Base-by-base conservation (phyloP, 2,797 vertebrate species). In the Leptoclinus maculatus region DNA sequence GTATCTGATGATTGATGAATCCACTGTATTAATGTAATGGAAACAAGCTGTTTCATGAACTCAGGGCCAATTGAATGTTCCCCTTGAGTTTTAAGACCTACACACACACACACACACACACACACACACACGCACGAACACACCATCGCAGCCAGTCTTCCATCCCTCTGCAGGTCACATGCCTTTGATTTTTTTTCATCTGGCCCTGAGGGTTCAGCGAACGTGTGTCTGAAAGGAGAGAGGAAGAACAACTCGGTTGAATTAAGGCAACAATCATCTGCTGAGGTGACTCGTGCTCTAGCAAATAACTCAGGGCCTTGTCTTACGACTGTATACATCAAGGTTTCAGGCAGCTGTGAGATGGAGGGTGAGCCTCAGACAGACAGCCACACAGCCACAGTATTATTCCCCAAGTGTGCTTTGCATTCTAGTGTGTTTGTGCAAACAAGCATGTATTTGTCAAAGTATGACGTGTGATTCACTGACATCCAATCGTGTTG, bases 141-240 rank as follows among this genome's bases (percentile, higher is more conserved):
- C 49, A 59, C 29, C 27, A 34, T 38, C 12, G 5, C 43, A n/a
- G 36, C 47, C 66, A 29, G 38, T 66, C 36, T 63, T 64, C 62
- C 34, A 70, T 71, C 70, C 70, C 68, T 74, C 53, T 56, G 58
- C 12, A 16, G 67, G 76, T 92, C 88, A 89, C 87, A 90, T 90
- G 86, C 78, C 80, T 91, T 91, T 87, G 64, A 87, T 85, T 91
- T 88, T 67, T 87, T 32, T 65, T 83, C 56, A 71, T 91, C 79
- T 83, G 56, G 83, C 72, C 79, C 74, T 7, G 29, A 83, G 69
- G 78, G 78, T 83, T 27, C 47, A 74, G 82, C 67, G 84, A 76
- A 45, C 70, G 57, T 81, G 75, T 39, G 63, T 78, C 36, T 56
- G 49, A 73, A 34, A 67, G 49, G 25, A 74, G 43, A 34, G 71